phyloP scores from a whole-genome alignment of 2,797 vertebrate species.

The Melanitta fusca region DNA sequence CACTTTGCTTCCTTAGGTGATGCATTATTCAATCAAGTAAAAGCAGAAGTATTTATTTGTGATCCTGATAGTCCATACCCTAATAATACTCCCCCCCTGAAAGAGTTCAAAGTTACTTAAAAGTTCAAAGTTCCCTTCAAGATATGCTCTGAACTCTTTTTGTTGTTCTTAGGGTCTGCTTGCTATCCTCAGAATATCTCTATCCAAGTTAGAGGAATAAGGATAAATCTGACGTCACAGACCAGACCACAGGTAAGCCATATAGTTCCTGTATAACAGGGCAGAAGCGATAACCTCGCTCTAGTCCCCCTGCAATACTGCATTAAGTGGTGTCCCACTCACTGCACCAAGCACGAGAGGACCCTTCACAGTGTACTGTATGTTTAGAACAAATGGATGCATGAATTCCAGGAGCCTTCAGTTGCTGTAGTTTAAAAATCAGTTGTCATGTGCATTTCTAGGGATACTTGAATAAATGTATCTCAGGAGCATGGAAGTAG shows the following conservation, averaged over 20 bases:
- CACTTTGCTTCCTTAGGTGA: no score
- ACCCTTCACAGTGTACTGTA: not conserved
- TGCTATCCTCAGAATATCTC: not conserved
- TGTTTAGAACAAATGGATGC: not conserved
- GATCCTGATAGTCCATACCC: not conserved
- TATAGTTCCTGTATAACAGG: not conserved
- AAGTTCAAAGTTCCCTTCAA: not conserved
- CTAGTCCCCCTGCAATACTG: no score
- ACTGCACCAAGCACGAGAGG: accelerated
- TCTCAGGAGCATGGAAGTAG: not conserved
- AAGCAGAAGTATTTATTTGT: not conserved
- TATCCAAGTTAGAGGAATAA: not conserved
- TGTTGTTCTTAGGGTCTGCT: not conserved
- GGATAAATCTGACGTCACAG: not conserved
- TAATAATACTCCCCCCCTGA: not conserved
- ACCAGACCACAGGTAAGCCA: not conserved
- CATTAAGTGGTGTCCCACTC: not conserved
- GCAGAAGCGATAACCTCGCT: not conserved
- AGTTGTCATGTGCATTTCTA: not conserved
- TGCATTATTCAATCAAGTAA: not conserved
- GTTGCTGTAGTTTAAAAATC: not conserved
- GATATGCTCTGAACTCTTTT: not conserved
- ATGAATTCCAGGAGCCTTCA: not conserved
- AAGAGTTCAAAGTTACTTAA: not conserved
- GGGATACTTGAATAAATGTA: not conserved